phyloP scores from a whole-genome alignment of 2,888 invertebrate genomes.

The Trachelus stipa region DNA sequence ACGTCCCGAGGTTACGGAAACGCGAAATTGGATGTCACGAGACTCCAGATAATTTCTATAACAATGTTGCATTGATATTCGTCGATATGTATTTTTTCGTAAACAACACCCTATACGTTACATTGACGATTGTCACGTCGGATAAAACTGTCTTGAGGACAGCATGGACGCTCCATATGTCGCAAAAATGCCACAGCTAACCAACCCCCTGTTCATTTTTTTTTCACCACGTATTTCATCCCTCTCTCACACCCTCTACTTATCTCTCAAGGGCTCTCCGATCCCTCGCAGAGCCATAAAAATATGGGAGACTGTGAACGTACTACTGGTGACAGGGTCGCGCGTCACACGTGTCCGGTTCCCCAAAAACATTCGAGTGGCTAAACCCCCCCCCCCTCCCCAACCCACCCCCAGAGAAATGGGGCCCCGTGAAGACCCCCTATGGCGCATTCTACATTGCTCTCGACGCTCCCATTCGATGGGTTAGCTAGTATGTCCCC shows the following conservation, averaged over 20 bases:
- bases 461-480: not conserved
- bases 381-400: not conserved
- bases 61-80: not conserved
- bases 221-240: not conserved
- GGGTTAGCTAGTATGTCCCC: not conserved
- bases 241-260: not conserved
- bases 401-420: not conserved
- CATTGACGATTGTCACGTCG: not conserved
- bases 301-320: not conserved
- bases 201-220: not conserved
- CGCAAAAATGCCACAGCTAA: not conserved
- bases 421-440: not conserved
- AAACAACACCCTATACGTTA: not conserved
- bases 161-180: not conserved
- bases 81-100: not conserved
- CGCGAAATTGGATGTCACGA: conserved; percentile 18
- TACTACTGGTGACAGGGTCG: not conserved
- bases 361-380: not conserved
- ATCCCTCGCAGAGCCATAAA: not conserved
- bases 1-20: not conserved
- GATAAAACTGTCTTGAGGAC: not conserved
- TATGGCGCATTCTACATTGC: not conserved
- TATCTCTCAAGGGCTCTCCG: not conserved
- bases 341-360: not conserved
- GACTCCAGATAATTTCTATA: not conserved